These are phyloP conservation scores for Sebastes matsubarae DNA, from an alignment of 2,797 vertebrate species.

Conservation along the genomic window DNA sequence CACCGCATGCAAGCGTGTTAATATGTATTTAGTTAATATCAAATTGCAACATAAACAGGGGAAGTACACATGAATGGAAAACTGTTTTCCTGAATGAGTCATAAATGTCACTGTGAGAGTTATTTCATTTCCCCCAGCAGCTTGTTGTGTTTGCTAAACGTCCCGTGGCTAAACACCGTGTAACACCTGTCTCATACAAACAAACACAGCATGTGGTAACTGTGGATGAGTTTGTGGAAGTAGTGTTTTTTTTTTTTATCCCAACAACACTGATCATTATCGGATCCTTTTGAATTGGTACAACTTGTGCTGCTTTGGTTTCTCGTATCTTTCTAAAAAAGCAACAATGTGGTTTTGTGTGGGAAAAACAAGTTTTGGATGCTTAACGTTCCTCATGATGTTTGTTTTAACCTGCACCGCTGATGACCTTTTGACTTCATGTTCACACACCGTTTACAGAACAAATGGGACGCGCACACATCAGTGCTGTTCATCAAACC, in stretches of 20 bases:
- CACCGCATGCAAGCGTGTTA: not conserved
- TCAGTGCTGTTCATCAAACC: not conserved
- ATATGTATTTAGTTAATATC: not conserved
- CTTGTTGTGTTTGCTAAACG: not conserved
- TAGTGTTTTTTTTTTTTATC: not conserved
- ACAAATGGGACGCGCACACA: not conserved
- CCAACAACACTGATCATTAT: not conserved
- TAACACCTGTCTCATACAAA: not conserved
- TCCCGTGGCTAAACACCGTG: not conserved
- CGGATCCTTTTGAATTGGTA: not conserved
- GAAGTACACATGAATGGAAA: slow-evolving; percentile 19
- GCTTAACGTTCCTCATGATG: not conserved
- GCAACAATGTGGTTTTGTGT: not conserved
- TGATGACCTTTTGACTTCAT: not conserved
- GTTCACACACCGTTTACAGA: not conserved
- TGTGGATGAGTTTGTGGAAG: not conserved
- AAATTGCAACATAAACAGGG: not conserved
- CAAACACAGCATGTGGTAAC: not conserved
- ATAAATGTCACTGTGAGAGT: not conserved
- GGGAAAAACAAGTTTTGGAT: not conserved
- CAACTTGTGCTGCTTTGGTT: not conserved
- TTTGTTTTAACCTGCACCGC: not conserved
- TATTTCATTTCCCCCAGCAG: not conserved
- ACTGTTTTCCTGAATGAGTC: slow-evolving; percentile 21
- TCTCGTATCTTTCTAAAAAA: not conserved